phyloP scores from a whole-genome alignment of 2,113 vertebrate genomes.

The Pelvicachromis taeniatus region DNA sequence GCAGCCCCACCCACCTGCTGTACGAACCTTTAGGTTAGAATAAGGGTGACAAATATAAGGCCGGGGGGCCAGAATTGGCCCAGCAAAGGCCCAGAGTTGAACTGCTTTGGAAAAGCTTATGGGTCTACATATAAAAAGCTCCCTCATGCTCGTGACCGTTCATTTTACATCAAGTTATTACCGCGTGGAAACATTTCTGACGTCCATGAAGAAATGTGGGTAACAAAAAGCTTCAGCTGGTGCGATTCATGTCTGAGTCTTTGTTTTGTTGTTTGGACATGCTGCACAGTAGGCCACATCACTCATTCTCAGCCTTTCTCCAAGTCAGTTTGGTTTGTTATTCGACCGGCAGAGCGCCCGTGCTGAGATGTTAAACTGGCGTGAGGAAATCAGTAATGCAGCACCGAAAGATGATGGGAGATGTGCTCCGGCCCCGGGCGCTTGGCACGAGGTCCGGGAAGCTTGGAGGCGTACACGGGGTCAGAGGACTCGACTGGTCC shows the following conservation, averaged over 20 bases:
- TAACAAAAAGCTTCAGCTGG: not conserved
- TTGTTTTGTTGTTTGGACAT: not conserved
- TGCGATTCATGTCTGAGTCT: not conserved
- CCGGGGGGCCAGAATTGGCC: too few relatives aligned
- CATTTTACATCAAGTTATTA: too few relatives aligned
- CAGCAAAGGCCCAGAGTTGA: too few relatives aligned
- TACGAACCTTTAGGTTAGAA: too few relatives aligned
- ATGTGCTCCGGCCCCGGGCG: not conserved
- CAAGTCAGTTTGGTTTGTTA: not conserved
- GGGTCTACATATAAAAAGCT: too few relatives aligned
- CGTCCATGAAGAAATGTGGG: not conserved
- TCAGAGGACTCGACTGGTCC: constrained; percentile 13
- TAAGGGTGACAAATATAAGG: too few relatives aligned
- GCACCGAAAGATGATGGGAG: not conserved
- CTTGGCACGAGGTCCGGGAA: constrained; percentile 38
- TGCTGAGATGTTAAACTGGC: not conserved
- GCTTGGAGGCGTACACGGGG: constrained; percentile 42
- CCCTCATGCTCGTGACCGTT: too few relatives aligned
- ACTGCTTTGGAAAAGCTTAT: too few relatives aligned
- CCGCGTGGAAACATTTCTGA: not conserved
- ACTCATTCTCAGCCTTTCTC: not conserved
- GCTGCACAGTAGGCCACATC: not conserved
- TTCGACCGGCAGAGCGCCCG: not conserved
- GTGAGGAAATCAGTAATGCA: not conserved
- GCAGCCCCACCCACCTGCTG: too few relatives aligned